Conservation (phyloP, 2,113 vertebrate genomes). For the Urocolius indicus region DNA sequence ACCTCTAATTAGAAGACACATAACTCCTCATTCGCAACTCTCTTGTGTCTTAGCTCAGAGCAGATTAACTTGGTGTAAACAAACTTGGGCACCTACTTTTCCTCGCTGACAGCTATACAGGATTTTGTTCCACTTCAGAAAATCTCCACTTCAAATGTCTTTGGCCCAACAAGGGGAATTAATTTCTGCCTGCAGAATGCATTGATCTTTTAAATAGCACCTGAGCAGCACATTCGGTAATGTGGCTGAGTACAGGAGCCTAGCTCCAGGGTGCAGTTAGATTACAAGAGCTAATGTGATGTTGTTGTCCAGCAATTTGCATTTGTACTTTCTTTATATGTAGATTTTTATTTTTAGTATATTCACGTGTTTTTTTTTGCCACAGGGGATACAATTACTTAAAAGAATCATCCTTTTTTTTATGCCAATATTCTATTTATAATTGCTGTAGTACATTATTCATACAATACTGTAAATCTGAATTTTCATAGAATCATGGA, state of each 20-base stretch:
- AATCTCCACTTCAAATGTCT: neutral
- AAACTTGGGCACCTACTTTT: neutral
- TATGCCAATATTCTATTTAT: neutral
- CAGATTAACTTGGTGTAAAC: constrained; percentile 7
- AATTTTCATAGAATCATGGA: no score
- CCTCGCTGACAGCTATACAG: neutral
- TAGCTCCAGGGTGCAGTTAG: neutral
- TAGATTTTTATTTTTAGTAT: neutral
- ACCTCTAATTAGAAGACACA: neutral
- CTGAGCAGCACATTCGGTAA: neutral
- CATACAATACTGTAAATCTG: neutral
- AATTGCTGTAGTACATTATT: neutral
- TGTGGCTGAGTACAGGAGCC: neutral
- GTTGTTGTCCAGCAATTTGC: neutral
- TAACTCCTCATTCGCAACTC: neutral
- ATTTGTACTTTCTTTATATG: neutral
- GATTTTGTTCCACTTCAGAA: neutral
- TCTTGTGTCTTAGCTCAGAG: neutral
- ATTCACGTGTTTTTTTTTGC: neutral
- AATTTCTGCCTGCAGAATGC: neutral
- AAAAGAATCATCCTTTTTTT: neutral
- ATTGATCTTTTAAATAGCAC: neutral
- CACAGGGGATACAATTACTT: neutral
- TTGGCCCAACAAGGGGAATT: neutral
- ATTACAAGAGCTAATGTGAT: neutral